phyloP scores from a whole-genome alignment of 2,113 vertebrate species.

The Carassius carassius region DNA sequence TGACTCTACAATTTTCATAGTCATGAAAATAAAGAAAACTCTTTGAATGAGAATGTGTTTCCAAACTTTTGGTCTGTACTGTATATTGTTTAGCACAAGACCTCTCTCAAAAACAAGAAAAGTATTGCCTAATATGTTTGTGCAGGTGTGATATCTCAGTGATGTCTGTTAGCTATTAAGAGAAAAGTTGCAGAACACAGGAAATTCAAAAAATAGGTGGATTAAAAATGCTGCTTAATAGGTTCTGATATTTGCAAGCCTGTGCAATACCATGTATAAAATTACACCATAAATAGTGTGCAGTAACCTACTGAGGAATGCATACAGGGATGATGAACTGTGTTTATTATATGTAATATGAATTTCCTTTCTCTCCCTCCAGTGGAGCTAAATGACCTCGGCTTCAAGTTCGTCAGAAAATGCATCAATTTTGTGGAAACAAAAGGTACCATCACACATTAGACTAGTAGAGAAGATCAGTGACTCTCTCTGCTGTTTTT shows the following conservation, averaged over 20 bases:
- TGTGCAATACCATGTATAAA: not conserved
- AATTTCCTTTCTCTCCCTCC: conserved; percentile 36
- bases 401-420: conserved; percentile 93
- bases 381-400: conserved; percentile 96
- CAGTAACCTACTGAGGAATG: conserved; percentile 20
- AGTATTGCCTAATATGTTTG: not conserved
- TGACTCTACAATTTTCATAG: too few relatives aligned
- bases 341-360: conserved; percentile 17
- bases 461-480: not conserved
- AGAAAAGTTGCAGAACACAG: not conserved
- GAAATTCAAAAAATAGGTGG: conserved; percentile 9
- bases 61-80: too few relatives aligned
- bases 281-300: conserved; percentile 23
- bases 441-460: conserved; percentile 76
- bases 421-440: conserved; percentile 93
- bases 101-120: not conserved
- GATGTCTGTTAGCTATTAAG: not conserved
- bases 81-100: not conserved
- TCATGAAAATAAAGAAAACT: too few relatives aligned
- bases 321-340: not conserved
- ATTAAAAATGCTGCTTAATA: not conserved
- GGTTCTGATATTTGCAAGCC: not conserved
- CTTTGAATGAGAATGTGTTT: too few relatives aligned
- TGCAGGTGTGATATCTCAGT: not conserved
- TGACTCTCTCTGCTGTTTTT: not conserved